Percentiles rank a stretch among this genome's conserved stretches.
These are phyloP conservation scores for Eulemur albifrons DNA, from an alignment of 2,797 vertebrate species.

Conservation along the genomic window DNA sequence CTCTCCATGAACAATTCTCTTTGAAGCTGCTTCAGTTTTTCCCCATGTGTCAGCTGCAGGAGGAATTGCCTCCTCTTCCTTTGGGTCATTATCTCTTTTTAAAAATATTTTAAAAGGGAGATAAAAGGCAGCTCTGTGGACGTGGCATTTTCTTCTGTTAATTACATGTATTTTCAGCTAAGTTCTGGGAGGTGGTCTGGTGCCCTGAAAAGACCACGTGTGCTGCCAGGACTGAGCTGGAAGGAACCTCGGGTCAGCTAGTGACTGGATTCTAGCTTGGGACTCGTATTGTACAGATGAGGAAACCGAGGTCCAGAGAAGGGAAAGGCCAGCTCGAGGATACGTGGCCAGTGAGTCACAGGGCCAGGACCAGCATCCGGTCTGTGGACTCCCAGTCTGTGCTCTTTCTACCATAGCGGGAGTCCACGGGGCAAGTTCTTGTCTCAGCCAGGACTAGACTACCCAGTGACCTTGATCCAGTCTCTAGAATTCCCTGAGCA, in stretches of 20 bases:
- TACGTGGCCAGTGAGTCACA: not conserved
- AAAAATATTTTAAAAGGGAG: conserved; percentile 41
- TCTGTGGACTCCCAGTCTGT: not conserved
- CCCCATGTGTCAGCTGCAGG: conserved; percentile 53
- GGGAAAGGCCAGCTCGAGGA: fast-evolving
- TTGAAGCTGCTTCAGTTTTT: conserved; percentile 69
- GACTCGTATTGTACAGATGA: not conserved
- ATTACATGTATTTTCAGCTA: conserved; percentile 34
- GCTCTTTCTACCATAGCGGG: not conserved
- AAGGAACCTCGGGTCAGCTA: not conserved
- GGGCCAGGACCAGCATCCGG: not conserved
- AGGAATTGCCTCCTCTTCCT: conserved; percentile 60
- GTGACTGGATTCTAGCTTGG: conserved; percentile 4
- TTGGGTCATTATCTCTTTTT: conserved; percentile 42
- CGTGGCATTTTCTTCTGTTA: not conserved
- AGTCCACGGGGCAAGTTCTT: not conserved
- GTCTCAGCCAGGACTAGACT: not conserved
- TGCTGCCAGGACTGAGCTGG: not conserved
- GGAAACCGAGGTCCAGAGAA: not conserved
- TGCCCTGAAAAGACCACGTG: not conserved
- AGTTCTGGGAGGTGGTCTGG: not conserved
- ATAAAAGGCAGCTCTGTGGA: conserved; percentile 25
- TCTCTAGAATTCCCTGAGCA: not conserved
- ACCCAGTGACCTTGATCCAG: not conserved
- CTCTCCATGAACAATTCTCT: conserved; percentile 67